phyloP scores from a whole-genome alignment of 2,797 vertebrate species.

The Triplophysa yarkandensis region DNA sequence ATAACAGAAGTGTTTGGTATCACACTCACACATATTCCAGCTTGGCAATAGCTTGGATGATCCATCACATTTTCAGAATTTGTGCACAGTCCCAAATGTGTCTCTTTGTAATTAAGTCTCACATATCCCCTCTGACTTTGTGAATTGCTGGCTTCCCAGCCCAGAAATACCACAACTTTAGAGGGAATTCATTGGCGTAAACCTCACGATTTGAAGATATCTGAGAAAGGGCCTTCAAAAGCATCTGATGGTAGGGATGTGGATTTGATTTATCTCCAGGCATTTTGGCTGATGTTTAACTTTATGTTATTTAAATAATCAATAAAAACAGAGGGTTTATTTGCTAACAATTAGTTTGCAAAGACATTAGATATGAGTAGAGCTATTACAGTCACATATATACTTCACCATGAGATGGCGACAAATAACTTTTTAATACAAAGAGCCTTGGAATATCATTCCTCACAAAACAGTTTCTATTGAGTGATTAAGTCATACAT shows the following conservation, averaged over 20 bases:
- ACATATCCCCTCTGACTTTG: neutral
- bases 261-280: neutral
- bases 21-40: neutral
- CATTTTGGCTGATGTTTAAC: neutral
- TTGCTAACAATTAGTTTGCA: too few species aligned
- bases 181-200: slow-evolving; percentile 14
- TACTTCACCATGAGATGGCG: slow-evolving; percentile 53
- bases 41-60: neutral
- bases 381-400: too few species aligned
- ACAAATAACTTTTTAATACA: slow-evolving; percentile 33
- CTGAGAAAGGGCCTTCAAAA: slow-evolving; percentile 1
- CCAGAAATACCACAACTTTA: neutral
- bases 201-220: slow-evolving; percentile 3
- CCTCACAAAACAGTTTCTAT: neutral
- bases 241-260: neutral
- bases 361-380: too few species aligned
- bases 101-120: slow-evolving; percentile 30
- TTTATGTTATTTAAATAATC: neutral
- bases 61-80: neutral
- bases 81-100: neutral
- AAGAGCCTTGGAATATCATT: neutral
- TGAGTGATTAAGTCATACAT: neutral
- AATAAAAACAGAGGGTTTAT: neutral
- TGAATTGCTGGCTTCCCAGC: neutral
- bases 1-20: slow-evolving; percentile 29